These are phyloP conservation scores for Orchesella flavescens DNA, from an alignment of 2,888 invertebrate species.

Conservation along the genomic window DNA sequence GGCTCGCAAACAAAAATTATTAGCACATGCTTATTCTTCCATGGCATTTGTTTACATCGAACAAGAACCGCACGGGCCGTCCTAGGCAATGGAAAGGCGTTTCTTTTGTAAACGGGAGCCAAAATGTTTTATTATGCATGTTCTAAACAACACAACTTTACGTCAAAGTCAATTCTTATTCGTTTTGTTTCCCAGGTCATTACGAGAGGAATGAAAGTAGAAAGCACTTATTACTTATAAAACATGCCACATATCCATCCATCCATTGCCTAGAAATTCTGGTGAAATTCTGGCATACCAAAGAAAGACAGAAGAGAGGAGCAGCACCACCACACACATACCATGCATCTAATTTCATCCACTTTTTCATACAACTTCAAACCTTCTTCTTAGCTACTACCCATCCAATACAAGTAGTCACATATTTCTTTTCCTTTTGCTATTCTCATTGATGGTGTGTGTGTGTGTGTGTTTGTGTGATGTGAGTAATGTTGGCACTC, in stretches of 20 bases:
- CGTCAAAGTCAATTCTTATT: slow-evolving; percentile 55
- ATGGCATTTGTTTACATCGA: too few relatives aligned
- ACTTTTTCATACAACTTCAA: neutral
- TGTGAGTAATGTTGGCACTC: neutral
- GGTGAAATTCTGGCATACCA: neutral
- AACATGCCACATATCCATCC: slow-evolving; percentile 2
- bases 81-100: too few relatives aligned
- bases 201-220: slow-evolving; percentile 45
- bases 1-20: too few relatives aligned
- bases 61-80: too few relatives aligned
- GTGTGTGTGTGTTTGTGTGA: neutral
- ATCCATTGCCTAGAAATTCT: neutral
- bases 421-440: slow-evolving; percentile 14
- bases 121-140: slow-evolving; percentile 55
- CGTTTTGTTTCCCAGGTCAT: slow-evolving; percentile 52
- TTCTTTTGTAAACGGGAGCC: neutral
- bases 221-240: slow-evolving; percentile 26
- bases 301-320: neutral
- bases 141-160: slow-evolving; percentile 45
- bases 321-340: neutral
- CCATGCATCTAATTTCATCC: neutral
- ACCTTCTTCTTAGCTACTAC: slow-evolving; percentile 17
- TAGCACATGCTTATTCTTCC: too few relatives aligned
- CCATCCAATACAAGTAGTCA: slow-evolving; percentile 3
- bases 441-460: neutral